phyloP scores from a whole-genome alignment of 2,888 invertebrate genomes.

The Venustoraphidia nigricollis region DNA sequence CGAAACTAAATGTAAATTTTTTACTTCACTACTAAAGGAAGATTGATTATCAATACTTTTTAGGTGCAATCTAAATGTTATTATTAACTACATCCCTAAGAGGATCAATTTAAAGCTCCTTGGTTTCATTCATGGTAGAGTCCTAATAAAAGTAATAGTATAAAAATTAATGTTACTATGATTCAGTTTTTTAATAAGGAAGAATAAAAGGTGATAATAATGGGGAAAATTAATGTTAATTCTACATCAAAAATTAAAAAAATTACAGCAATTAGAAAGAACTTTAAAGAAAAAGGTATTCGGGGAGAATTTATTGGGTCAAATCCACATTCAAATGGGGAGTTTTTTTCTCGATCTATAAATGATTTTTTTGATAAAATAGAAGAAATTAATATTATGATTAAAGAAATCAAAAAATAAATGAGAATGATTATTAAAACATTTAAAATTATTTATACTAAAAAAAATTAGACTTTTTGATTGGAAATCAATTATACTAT shows the following conservation, averaged over 20 bases:
- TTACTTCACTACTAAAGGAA: slow-evolving; percentile 29
- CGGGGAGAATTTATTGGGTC: slow-evolving; percentile 34
- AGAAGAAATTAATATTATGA: slow-evolving; percentile 33
- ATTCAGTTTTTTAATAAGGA: slow-evolving; percentile 20
- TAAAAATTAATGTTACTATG: slow-evolving; percentile 25
- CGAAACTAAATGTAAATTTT: slow-evolving; percentile 35
- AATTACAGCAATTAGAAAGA: slow-evolving; percentile 50
- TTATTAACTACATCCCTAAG: slow-evolving; percentile 29
- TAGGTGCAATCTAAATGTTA: slow-evolving; percentile 33
- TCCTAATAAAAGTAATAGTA: slow-evolving; percentile 35
- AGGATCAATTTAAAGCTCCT: slow-evolving; percentile 40
- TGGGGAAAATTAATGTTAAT: slow-evolving; percentile 45
- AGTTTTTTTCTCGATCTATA: slow-evolving; percentile 43
- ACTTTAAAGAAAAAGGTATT: slow-evolving; percentile 41
- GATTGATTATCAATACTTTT: slow-evolving; percentile 27
- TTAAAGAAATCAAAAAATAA: slow-evolving; percentile 28
- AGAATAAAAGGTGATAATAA: slow-evolving; percentile 29
- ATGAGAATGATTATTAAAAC: slow-evolving; percentile 20
- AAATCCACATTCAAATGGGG: slow-evolving; percentile 49
- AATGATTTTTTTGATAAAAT: slow-evolving; percentile 40
- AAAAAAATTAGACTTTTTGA: slow-evolving; percentile 41
- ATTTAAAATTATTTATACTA: slow-evolving; percentile 44
- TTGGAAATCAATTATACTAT: slow-evolving; percentile 57
- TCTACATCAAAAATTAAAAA: slow-evolving; percentile 61
- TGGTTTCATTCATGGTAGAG: slow-evolving; percentile 38